Evolutionary conservation across 2,113 vertebrate genomes (phyloP), one percentile per base, ranked within the genome.

Genomic region (Bucco capensis): DNA sequence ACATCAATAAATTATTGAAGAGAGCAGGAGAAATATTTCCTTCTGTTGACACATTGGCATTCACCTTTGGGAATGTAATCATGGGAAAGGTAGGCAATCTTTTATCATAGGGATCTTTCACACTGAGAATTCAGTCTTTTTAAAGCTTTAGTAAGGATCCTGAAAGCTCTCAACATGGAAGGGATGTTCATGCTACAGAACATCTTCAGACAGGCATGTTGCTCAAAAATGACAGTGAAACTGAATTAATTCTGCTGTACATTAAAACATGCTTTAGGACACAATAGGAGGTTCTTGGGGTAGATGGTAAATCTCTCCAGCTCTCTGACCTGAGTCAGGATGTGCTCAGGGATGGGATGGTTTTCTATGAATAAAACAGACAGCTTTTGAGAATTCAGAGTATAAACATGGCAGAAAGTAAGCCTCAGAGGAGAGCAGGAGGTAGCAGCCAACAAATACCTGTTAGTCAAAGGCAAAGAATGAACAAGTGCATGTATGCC

Each of bases 1-100:
- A 93, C 54, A 2, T 71, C 92, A 93, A 96, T 96, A 96, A 93
- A 96, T 96, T 96, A 96, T 96, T 96, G 94, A 96, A 95, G 96
- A 93, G 95, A 96, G 86, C 81, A 89, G 83, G 74, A 93, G 94
- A 96, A 95, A 94, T 96, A 96, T 95, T 96, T 96, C 90, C 86
- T 94, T 94, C 93, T 93, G 96, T 91, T 95, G 93, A 96, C 96
- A 96, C 92, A 82, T 44, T 94, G 93, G 66, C 88, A 95, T 95
- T 96, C 94, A 96, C 92, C 94, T 96, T 94, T 95, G 90, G 92
- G 92, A 95, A 95, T 90, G 93, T 94, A 96, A 96, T 96, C 90
- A 96, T 92, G 88, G 88, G 83, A 94, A 92, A 94, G 83, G 92
- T 92, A 96, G 90, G 83, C 92, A 96, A 90, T 95, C 92, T 96